Conservation (phyloP, 1,140 invertebrate species). For the Phenacoccus solenopsis region DNA sequence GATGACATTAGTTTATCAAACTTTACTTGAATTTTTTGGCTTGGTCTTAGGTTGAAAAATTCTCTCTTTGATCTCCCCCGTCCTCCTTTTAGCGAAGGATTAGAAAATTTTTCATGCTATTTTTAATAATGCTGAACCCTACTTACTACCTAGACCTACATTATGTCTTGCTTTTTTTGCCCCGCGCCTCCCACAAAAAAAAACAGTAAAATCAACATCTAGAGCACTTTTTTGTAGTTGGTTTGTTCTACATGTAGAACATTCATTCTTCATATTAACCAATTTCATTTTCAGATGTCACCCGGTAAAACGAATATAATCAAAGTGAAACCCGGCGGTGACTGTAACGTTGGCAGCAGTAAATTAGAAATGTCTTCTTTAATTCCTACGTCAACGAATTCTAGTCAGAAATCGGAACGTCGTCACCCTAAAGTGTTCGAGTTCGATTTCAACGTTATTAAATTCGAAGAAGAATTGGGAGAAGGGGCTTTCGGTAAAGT, state of each 20-base stretch:
- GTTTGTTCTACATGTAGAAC: neutral
- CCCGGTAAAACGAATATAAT: conserved; percentile 26
- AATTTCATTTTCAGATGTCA: conserved; percentile 21
- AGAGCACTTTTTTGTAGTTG: neutral
- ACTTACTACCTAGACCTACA: too few relatives aligned
- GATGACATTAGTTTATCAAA: too few relatives aligned
- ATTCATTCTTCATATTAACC: neutral
- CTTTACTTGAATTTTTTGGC: too few relatives aligned
- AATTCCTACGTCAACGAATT: conserved; percentile 28
- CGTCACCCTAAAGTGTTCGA: conserved; percentile 33
- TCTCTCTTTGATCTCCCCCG: too few relatives aligned
- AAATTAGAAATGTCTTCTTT: conserved; percentile 37
- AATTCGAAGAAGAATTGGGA: conserved; percentile 85
- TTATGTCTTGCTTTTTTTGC: too few relatives aligned
- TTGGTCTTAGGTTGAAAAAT: too few relatives aligned
- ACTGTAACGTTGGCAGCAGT: conserved; percentile 29
- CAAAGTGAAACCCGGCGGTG: conserved; percentile 32
- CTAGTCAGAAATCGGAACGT: conserved; percentile 30
- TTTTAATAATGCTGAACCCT: too few relatives aligned
- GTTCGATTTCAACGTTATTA: conserved; percentile 54
- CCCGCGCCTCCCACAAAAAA: too few relatives aligned
- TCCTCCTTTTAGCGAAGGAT: too few relatives aligned
- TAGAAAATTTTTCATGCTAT: too few relatives aligned
- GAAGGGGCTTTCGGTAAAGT: conserved; percentile 95
- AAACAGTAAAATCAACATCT: too few relatives aligned